These are phyloP conservation scores for Entomobrya proxima DNA, from an alignment of 2,888 invertebrate genomes.

Conservation along the genomic window DNA sequence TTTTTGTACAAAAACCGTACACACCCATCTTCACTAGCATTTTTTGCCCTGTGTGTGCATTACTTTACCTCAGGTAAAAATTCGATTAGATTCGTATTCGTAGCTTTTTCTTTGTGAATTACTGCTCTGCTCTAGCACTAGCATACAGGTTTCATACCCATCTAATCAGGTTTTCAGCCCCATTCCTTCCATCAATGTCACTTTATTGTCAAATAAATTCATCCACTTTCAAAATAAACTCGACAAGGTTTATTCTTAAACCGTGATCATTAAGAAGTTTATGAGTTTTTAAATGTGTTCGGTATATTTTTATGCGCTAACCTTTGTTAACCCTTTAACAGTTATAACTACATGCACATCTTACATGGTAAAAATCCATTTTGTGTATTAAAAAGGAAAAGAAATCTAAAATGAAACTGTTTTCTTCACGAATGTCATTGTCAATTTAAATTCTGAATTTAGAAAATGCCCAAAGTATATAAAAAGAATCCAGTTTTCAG, in stretches of 20 bases:
- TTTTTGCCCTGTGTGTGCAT: background rate
- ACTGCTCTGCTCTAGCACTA: background rate
- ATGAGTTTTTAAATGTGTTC: no score
- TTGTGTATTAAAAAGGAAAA: background rate
- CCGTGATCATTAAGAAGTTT: background rate
- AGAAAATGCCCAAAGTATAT: constrained; percentile 12
- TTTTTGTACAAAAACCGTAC: background rate
- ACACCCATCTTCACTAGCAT: no score
- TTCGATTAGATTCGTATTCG: background rate
- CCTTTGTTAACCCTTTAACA: no score
- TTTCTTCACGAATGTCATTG: background rate
- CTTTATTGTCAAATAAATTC: constrained; percentile 23
- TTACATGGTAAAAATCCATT: background rate
- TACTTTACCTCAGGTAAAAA: background rate
- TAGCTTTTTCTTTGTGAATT: background rate
- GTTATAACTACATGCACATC: no score
- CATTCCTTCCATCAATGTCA: constrained; percentile 56
- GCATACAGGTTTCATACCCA: constrained; percentile 2
- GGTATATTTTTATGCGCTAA: no score
- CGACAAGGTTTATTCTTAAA: background rate
- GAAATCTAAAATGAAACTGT: background rate
- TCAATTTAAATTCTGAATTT: background rate
- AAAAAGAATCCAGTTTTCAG: constrained; percentile 28
- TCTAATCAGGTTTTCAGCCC: constrained; percentile 44
- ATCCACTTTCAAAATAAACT: constrained; percentile 6